Conservation (phyloP, 2,797 vertebrate species). For the Fistularia tabacaria region DNA sequence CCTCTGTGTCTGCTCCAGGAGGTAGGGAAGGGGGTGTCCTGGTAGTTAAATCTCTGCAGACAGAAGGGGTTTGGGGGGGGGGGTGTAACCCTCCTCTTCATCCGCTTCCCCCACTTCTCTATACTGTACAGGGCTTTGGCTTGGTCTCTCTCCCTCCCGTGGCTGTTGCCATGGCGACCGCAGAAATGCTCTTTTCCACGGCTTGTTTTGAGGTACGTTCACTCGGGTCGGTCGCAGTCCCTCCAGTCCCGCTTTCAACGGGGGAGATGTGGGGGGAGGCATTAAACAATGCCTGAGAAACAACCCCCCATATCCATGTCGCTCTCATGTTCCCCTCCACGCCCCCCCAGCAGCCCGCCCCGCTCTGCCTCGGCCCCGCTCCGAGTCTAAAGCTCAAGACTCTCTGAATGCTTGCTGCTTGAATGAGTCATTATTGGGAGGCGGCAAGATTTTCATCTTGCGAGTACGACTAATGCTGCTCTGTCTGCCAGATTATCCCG, state of each 20-base stretch:
- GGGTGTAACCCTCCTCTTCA: constrained; percentile 7
- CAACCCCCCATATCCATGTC: neutral
- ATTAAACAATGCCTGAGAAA: neutral
- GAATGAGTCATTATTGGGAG: constrained; percentile 32
- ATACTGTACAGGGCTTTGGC: constrained; percentile 38
- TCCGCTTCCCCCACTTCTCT: neutral
- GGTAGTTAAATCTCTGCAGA: constrained; percentile 15
- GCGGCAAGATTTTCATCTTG: constrained; percentile 20
- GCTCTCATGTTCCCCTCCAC: neutral
- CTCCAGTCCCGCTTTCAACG: constrained; percentile 13
- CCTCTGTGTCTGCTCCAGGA: too few relatives aligned
- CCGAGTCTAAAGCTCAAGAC: constrained; percentile 9
- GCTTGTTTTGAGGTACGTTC: constrained; percentile 30
- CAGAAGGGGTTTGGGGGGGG: neutral
- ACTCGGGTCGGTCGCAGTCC: constrained; percentile 19
- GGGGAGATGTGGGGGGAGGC: neutral
- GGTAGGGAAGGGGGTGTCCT: neutral
- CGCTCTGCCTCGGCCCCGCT: neutral
- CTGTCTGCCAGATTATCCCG: constrained; percentile 26
- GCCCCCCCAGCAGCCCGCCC: neutral
- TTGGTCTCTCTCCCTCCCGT: constrained; percentile 11
- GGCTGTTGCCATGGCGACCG: constrained; percentile 65
- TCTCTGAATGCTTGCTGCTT: constrained; percentile 21
- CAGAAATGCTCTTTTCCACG: constrained; percentile 47
- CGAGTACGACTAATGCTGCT: constrained; percentile 9